These are phyloP conservation scores for Pygoscelis antarcticus DNA, from an alignment of 2,113 vertebrate genomes.

Conservation along the genomic window DNA sequence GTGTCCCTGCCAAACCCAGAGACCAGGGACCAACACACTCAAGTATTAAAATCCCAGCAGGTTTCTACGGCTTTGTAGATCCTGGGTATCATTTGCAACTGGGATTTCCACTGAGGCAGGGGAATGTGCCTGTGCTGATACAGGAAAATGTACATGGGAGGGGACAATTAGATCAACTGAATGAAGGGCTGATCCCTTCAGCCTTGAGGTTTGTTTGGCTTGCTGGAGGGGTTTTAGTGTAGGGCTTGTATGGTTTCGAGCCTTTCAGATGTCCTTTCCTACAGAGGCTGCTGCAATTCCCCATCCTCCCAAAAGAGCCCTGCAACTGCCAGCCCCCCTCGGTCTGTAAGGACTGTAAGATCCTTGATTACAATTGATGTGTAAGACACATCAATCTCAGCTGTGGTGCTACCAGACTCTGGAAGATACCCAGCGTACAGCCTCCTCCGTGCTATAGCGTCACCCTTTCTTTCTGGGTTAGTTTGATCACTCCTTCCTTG, in stretches of 20 bases:
- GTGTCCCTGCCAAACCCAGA: background rate
- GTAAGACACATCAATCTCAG: background rate
- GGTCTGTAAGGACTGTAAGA: background rate
- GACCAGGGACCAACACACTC: background rate
- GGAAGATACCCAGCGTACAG: background rate
- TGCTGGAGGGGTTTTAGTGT: background rate
- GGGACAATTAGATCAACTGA: constrained; percentile 22
- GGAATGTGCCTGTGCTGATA: background rate
- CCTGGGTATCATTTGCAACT: background rate
- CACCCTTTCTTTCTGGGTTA: background rate
- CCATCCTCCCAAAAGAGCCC: background rate
- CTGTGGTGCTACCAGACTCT: background rate
- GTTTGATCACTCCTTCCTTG: background rate
- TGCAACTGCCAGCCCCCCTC: background rate
- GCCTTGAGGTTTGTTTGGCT: constrained; percentile 54
- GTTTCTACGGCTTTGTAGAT: background rate
- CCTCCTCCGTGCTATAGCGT: background rate
- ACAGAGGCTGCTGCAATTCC: background rate
- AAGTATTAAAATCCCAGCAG: background rate
- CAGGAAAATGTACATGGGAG: background rate
- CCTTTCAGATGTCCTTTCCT: background rate
- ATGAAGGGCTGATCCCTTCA: constrained; percentile 35
- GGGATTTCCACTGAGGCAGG: background rate
- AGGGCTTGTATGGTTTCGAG: background rate
- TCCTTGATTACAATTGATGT: too few relatives aligned